Conservation (phyloP, 2,797 vertebrate species). For the Coregonus ussuriensis region DNA sequence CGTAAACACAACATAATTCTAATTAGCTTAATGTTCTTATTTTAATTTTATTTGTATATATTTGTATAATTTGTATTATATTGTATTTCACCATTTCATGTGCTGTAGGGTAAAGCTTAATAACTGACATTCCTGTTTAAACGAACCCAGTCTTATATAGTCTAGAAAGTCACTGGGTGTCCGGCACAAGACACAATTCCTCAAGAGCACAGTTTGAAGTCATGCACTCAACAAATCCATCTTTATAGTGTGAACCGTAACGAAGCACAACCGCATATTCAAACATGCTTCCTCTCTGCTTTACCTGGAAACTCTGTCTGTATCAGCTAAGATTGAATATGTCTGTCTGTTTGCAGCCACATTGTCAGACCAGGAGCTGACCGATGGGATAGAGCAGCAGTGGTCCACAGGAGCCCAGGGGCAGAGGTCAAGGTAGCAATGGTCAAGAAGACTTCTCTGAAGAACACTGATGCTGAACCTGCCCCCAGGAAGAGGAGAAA, state of each 20-base stretch:
- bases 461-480: neutral
- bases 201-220: neutral
- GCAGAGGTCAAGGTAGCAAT: constrained; percentile 8
- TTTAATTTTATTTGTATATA: neutral
- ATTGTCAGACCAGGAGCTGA: neutral
- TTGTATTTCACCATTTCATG: neutral
- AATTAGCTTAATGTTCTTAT: neutral
- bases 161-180: neutral
- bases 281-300: neutral
- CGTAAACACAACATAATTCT: neutral
- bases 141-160: too few species aligned
- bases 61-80: neutral
- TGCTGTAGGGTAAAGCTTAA: neutral
- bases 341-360: neutral
- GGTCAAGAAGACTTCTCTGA: constrained; percentile 4
- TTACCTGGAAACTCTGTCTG: neutral
- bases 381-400: neutral
- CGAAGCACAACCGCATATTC: neutral
- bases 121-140: neutral
- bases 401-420: constrained; percentile 8
- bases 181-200: neutral
- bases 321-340: neutral
- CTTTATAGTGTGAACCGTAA: neutral
- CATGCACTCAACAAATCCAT: neutral
- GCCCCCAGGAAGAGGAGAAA: constrained; percentile 13